A percentile compares a stretch with the other conserved stretches of the same genome.
These are phyloP conservation scores for Charadrius vociferus DNA, from an alignment of 2,113 vertebrate species.

Conservation along the genomic window DNA sequence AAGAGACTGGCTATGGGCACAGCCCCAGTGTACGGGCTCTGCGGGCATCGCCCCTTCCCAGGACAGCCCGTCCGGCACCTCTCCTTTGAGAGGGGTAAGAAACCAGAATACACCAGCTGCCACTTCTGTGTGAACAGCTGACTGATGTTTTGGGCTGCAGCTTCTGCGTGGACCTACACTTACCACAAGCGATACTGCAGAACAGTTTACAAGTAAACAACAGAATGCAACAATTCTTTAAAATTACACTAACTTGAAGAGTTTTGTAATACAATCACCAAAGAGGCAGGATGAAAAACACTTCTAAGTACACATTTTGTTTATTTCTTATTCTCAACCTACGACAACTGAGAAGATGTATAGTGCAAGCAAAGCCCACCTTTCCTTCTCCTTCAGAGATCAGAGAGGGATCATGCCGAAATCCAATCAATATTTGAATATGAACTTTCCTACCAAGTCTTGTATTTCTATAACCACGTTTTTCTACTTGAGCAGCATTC, in stretches of 20 bases:
- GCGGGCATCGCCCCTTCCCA: not conserved
- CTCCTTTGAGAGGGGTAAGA: not conserved
- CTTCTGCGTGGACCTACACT: not conserved
- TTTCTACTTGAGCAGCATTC: not conserved
- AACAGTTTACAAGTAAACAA: not conserved
- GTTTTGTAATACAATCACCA: not conserved
- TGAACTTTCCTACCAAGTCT: not conserved
- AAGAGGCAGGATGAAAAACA: not conserved
- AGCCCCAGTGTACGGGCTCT: no score
- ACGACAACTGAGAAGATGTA: rapidly evolving
- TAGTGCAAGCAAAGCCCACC: not conserved
- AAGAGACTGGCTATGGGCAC: not conserved
- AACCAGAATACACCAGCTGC: not conserved
- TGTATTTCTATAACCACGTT: not conserved
- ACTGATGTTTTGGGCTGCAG: not conserved
- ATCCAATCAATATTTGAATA: not conserved
- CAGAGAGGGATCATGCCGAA: not conserved
- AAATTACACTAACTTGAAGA: not conserved
- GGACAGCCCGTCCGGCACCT: rapidly evolving
- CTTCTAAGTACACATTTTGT: not conserved
- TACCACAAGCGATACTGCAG: not conserved
- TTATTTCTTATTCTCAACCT: not conserved
- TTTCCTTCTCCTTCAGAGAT: not conserved
- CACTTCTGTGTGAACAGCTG: not conserved
- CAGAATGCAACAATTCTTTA: not conserved